These are phyloP conservation scores for Antrozous pallidus DNA, from an alignment of 2,797 vertebrate species.

Conservation along the genomic window DNA sequence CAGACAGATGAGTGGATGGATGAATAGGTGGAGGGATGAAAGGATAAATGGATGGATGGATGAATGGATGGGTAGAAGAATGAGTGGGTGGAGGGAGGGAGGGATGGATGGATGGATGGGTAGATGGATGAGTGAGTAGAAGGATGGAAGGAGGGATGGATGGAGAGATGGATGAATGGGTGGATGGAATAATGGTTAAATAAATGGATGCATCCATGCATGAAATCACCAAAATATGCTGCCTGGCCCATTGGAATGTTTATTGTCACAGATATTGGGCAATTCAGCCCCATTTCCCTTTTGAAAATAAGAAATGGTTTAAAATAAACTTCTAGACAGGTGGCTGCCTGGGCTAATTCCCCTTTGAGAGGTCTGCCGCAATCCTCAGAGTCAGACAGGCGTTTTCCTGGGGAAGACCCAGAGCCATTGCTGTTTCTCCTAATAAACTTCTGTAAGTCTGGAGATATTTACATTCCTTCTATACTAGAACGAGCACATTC, in stretches of 20 bases:
- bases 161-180: no score
- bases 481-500: background rate
- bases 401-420: background rate
- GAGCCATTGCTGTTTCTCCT: background rate
- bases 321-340: background rate
- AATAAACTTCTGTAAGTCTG: background rate
- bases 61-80: no score
- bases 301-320: background rate
- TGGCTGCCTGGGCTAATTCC: background rate
- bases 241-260: fast-evolving
- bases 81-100: background rate
- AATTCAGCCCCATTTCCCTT: background rate
- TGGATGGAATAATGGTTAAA: no score
- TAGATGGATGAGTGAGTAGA: no score
- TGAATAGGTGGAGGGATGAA: no score
- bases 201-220: fast-evolving
- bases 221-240: background rate
- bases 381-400: background rate
- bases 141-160: no score
- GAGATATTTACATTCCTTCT: background rate
- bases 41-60: no score
- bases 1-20: no score
- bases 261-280: background rate
- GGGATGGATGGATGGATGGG: no score
- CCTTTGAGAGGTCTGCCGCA: background rate